These are phyloP conservation scores for Tetheella fluctuosa DNA, from an alignment of 2,888 invertebrate genomes.

Conservation along the genomic window DNA sequence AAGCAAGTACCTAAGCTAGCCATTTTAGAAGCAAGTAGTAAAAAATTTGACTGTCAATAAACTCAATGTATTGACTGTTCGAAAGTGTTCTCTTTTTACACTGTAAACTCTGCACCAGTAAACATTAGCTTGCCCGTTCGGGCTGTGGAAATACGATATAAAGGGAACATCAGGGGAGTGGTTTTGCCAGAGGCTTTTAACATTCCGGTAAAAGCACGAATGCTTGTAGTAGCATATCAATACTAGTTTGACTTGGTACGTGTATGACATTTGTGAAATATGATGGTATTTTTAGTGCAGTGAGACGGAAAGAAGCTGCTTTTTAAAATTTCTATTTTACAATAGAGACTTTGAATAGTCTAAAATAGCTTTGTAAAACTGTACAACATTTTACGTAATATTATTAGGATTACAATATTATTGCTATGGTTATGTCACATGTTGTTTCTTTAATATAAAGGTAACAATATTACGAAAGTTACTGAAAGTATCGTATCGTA, in stretches of 20 bases:
- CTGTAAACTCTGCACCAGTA: slow-evolving; percentile 27
- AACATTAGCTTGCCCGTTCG: slow-evolving; percentile 38
- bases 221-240: slow-evolving; percentile 16
- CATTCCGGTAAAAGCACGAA: slow-evolving; percentile 38
- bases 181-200: slow-evolving; percentile 47
- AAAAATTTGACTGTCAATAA: slow-evolving; percentile 1
- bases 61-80: slow-evolving; percentile 9
- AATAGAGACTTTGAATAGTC: background rate
- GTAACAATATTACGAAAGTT: slow-evolving; percentile 11
- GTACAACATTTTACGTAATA: too few species aligned
- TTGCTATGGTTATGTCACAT: background rate
- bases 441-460: background rate
- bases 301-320: background rate
- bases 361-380: too few species aligned
- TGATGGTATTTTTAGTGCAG: background rate
- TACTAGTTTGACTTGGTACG: background rate
- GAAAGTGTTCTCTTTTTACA: slow-evolving; percentile 22
- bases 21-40: background rate
- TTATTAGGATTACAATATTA: too few species aligned
- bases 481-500: slow-evolving; percentile 28
- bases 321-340: too few species aligned
- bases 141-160: slow-evolving; percentile 29
- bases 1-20: background rate
- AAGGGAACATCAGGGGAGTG: slow-evolving; percentile 41
- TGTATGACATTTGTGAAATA: background rate